phyloP scores from a whole-genome alignment of 2,888 invertebrate genomes.

The Melanotus villosus region DNA sequence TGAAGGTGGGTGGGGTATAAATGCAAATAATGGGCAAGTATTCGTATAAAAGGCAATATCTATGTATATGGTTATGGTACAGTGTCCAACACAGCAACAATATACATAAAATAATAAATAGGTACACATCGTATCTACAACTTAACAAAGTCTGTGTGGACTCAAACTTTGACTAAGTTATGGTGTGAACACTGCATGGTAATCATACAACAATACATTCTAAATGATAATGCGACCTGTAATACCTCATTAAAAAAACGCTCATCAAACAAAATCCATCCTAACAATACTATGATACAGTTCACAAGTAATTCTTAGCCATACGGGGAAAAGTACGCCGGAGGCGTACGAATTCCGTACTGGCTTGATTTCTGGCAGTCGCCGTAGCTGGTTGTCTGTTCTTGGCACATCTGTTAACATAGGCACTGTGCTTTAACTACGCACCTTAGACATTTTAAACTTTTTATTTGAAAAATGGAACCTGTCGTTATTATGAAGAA shows the following conservation, averaged over 20 bases:
- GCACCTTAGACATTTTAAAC: constrained; percentile 33
- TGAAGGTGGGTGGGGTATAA: constrained; percentile 29
- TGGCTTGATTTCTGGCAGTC: constrained; percentile 62
- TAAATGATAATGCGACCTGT: constrained; percentile 24
- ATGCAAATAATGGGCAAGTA: constrained; percentile 52
- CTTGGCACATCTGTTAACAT: constrained; percentile 65
- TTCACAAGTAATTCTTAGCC: constrained; percentile 29
- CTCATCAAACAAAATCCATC: constrained; percentile 42
- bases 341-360: constrained; percentile 9
- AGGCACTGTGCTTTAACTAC: constrained; percentile 62
- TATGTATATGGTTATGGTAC: constrained; percentile 69
- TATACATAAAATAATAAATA: constrained; percentile 46
- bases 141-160: constrained; percentile 44
- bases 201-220: constrained; percentile 51
- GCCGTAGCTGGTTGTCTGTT: constrained; percentile 65
- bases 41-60: constrained; percentile 54
- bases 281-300: constrained; percentile 47
- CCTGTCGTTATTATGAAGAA: constrained; percentile 57
- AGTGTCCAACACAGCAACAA: constrained; percentile 54
- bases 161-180: constrained; percentile 51
- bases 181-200: constrained; percentile 54
- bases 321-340: constrained; percentile 1
- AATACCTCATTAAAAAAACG: constrained; percentile 39
- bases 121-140: constrained; percentile 41
- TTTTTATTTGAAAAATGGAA: constrained; percentile 36